Conservation (phyloP, 1,140 invertebrate genomes). For the Teleopsis dalmanni region DNA sequence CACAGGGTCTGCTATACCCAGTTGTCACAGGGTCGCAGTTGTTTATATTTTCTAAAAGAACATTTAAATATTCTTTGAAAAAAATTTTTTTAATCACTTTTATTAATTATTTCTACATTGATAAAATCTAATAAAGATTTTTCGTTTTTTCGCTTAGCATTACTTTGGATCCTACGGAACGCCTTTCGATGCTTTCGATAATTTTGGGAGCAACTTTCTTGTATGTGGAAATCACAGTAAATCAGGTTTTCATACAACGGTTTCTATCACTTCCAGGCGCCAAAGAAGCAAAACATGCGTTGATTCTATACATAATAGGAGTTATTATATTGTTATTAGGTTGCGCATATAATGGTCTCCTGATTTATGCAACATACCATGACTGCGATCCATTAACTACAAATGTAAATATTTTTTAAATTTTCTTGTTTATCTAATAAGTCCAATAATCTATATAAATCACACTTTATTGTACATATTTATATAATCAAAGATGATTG, state of each 20-base stretch:
- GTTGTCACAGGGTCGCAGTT: too few relatives aligned
- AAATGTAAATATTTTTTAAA: slow-evolving; percentile 26
- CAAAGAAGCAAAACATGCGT: slow-evolving; percentile 57
- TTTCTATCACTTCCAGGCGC: slow-evolving; percentile 55
- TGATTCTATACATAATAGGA: slow-evolving; percentile 63
- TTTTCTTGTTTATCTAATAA: too few relatives aligned
- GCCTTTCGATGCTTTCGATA: slow-evolving; percentile 66
- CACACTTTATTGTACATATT: too few relatives aligned
- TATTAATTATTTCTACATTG: too few relatives aligned
- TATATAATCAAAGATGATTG: too few relatives aligned
- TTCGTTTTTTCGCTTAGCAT: too few relatives aligned
- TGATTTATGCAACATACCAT: slow-evolving; percentile 76
- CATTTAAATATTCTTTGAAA: too few relatives aligned
- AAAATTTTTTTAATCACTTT: too few relatives aligned
- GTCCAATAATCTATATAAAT: too few relatives aligned
- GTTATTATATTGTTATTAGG: slow-evolving; percentile 50
- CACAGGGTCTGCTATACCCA: too few relatives aligned
- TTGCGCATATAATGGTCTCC: slow-evolving; percentile 67
- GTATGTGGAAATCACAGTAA: slow-evolving; percentile 60
- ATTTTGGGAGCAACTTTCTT: slow-evolving; percentile 61
- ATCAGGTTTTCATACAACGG: slow-evolving; percentile 62
- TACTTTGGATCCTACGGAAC: slow-evolving; percentile 57
- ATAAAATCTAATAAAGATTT: too few relatives aligned
- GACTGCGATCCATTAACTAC: slow-evolving; percentile 78
- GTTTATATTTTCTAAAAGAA: too few relatives aligned